Evolutionary conservation across 2,797 vertebrate species (phyloP).

Genomic region (Clarias pachynema): DNA sequence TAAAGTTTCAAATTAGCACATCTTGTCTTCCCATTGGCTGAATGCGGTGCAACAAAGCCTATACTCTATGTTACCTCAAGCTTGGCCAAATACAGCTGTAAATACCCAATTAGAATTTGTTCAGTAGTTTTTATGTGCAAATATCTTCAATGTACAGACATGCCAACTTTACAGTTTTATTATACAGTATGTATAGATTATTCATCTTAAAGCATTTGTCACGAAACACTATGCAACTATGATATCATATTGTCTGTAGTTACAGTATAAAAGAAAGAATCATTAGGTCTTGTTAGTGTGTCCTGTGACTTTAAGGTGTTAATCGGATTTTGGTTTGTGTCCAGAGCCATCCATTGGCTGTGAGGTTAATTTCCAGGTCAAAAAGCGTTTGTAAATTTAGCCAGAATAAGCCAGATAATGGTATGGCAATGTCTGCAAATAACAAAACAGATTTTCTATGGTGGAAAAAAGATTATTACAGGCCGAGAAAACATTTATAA

Average conservation of each 20-base stretch:
- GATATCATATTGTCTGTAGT: not conserved
- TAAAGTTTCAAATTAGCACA: too few relatives aligned
- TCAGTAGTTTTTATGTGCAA: too few relatives aligned
- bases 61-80: too few relatives aligned
- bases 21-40: too few relatives aligned
- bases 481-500: not conserved
- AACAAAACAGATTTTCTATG: not conserved
- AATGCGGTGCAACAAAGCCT: too few relatives aligned
- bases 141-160: too few relatives aligned
- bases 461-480: not conserved
- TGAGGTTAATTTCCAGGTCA: not conserved
- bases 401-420: not conserved
- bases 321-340: not conserved
- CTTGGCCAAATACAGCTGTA: too few relatives aligned
- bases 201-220: not conserved
- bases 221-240: not conserved
- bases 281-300: not conserved
- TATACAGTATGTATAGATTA: not conserved
- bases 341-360: not conserved
- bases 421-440: not conserved
- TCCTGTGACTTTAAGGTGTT: not conserved
- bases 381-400: not conserved
- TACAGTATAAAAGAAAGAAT: not conserved
- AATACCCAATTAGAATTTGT: too few relatives aligned
- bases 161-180: too few relatives aligned